Evolutionary conservation across 2,888 invertebrate species (phyloP).

Genomic region (Boloria selene): DNA sequence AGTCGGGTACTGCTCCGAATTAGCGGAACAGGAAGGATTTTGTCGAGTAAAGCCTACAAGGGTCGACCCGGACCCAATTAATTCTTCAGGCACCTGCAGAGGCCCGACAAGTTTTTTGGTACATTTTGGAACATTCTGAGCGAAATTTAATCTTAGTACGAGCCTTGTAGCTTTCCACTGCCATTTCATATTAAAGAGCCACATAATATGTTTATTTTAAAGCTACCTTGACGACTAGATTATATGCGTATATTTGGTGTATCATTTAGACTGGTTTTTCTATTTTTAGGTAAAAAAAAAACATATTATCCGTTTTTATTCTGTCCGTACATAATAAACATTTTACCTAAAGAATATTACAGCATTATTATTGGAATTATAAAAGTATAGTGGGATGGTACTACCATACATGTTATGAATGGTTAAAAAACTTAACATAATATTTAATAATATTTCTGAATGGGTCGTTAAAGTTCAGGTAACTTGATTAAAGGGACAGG

Average conservation of each 20-base stretch:
- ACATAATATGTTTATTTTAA: slow-evolving; percentile 5
- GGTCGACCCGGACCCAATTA: slow-evolving; percentile 45
- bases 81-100: slow-evolving; percentile 36
- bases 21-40: slow-evolving; percentile 48
- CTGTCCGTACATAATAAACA: too few species aligned
- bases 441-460: too few species aligned
- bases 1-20: slow-evolving; percentile 22
- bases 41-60: slow-evolving; percentile 63
- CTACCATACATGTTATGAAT: too few species aligned
- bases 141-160: slow-evolving; percentile 54
- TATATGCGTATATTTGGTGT: neutral
- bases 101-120: slow-evolving; percentile 53
- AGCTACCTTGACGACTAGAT: neutral
- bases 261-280: neutral
- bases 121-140: slow-evolving; percentile 47
- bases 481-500: too few species aligned
- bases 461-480: too few species aligned
- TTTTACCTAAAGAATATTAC: too few species aligned
- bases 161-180: neutral
- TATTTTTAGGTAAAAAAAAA: neutral
- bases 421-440: too few species aligned
- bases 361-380: too few species aligned
- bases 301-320: too few species aligned
- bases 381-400: too few species aligned
- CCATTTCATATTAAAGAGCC: slow-evolving; percentile 10